Base-by-base conservation (phyloP, 2,888 invertebrate genomes). In the Atherix ibis region DNA sequence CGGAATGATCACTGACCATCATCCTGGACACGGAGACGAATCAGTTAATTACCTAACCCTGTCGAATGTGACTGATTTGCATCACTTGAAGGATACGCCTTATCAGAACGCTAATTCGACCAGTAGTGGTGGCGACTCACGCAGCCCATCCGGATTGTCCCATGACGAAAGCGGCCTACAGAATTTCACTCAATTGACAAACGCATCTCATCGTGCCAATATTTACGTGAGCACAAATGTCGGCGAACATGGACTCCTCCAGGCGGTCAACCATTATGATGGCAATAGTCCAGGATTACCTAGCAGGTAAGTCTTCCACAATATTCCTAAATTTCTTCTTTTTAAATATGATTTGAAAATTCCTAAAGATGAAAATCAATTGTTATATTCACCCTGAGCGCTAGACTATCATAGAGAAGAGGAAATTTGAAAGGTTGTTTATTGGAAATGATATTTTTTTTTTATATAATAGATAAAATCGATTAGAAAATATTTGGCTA, bases 151-250 rank as follows among this genome's bases (percentile, higher is more conserved):
- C 1, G 46, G 46, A 28, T 40, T 46, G 16, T 44, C 44, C 6
- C 45, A 47, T 27, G 46, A 45, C 8, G 45, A 44, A 9, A 48
- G 49, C 34, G 50, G 51, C 2, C 37, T 58, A 36, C 56, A 58
- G 35, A 59, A 48, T 36, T 61, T 58, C 34, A 62, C 62, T 5
- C 61, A 60, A 40, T 40, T 62, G 26, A 58, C 53, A 14, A 58
- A 47, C 40, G 51, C 52, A 4, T 41, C 39, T 3, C 36, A 38
- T 16, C 34, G 43, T 13, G 36, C 36, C 4, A 36, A 27, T 19
- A 18, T 36, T n/a, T 40, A 38, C 28, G 17, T 34, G 14, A 31
- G 26, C 14, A 31, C 15, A 1, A 35, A 30, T 35, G 24, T 18
- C 8, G 32, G 28, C 18, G 26, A 27, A 8, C 32, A 36, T 17